A percentile compares a stretch with the other conserved stretches of the same genome.
Evolutionary conservation across 2,797 vertebrate species (phyloP).

Genomic region (Arctocebus calabarensis): DNA sequence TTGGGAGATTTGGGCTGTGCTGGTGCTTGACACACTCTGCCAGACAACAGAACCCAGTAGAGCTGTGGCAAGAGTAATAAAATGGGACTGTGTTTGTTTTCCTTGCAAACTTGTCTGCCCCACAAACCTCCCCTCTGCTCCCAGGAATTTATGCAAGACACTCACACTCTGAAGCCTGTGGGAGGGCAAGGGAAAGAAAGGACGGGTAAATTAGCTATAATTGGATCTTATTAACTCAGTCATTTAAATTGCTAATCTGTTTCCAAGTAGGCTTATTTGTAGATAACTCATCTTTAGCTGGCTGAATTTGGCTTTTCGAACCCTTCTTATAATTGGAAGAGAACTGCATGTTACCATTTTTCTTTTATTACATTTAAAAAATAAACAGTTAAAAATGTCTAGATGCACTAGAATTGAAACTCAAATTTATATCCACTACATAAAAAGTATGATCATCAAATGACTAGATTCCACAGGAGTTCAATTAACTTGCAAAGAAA

Average conservation of each 20-base stretch:
- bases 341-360: constrained; percentile 6
- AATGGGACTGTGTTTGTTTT: neutral
- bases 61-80: neutral
- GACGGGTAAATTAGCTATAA: constrained; percentile 73
- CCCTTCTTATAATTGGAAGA: constrained; percentile 52
- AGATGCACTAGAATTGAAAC: neutral
- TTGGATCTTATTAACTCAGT: constrained; percentile 78
- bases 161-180: constrained; percentile 54
- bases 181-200: constrained; percentile 64
- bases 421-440: neutral
- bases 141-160: constrained; percentile 25
- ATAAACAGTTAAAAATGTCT: constrained; percentile 51
- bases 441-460: constrained; percentile 26
- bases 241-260: constrained; percentile 82
- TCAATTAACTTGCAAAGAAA: constrained; percentile 51
- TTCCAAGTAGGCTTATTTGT: constrained; percentile 74
- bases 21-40: neutral
- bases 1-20: neutral
- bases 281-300: constrained; percentile 75
- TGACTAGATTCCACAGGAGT: neutral
- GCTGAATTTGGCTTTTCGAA: constrained; percentile 70
- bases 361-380: constrained; percentile 53
- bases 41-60: neutral
- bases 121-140: neutral
- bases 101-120: neutral